These are phyloP conservation scores for Eupithecia dodoneata DNA, from an alignment of 2,888 invertebrate genomes.

Conservation along the genomic window DNA sequence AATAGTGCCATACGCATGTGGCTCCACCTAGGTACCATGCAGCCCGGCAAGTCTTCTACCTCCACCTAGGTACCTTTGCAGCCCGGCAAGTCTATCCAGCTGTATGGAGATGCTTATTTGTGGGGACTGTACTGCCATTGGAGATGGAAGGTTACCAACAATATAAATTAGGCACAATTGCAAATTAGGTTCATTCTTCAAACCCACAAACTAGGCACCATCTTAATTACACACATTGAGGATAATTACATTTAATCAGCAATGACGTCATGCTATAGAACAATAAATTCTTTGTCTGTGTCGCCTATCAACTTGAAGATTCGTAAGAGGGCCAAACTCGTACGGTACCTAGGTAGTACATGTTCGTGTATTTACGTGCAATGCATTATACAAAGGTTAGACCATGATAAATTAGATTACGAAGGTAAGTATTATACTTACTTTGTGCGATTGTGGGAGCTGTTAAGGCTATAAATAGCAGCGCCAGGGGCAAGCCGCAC, in stretches of 20 bases:
- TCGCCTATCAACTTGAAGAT: neutral
- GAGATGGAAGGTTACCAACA: neutral
- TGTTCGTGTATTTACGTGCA: neutral
- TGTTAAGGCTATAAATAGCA: constrained; percentile 69
- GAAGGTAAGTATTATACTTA: constrained; percentile 48
- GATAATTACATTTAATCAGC: constrained; percentile 3
- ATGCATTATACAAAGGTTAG: neutral
- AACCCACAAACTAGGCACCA: neutral
- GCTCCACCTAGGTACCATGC: too few relatives aligned
- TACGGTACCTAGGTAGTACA: neutral
- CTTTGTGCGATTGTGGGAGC: constrained; percentile 66
- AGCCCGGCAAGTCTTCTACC: neutral
- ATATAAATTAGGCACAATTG: neutral
- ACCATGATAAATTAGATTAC: neutral
- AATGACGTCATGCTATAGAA: constrained; percentile 19
- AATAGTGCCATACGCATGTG: too few relatives aligned
- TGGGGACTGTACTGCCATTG: neutral
- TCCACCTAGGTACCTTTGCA: too few relatives aligned
- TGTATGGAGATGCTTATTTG: neutral
- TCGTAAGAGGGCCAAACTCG: neutral
- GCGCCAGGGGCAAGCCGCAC: constrained; percentile 51
- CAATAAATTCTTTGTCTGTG: neutral
- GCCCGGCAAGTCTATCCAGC: neutral
- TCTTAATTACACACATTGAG: neutral
- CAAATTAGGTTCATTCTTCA: neutral